Evolutionary conservation across 2,888 invertebrate genomes (phyloP).

Genomic region (Acanthosepion lycidas): DNA sequence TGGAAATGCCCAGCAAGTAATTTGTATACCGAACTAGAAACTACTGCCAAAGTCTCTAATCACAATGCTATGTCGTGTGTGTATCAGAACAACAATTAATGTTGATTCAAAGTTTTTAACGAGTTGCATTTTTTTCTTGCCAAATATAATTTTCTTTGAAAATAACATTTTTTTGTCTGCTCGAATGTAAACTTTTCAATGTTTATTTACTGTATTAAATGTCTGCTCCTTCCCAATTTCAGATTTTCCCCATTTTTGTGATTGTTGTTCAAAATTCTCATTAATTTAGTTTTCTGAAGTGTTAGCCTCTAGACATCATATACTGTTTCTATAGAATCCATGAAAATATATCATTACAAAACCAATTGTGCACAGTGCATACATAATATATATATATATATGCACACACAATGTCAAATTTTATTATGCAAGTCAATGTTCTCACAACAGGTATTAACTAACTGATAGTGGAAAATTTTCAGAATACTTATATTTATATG

Average conservation of each 20-base stretch:
- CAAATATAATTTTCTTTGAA: not conserved
- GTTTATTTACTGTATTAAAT: not conserved
- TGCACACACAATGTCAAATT: not conserved
- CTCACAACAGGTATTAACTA: too few species aligned
- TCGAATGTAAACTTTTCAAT: not conserved
- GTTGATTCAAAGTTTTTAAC: not conserved
- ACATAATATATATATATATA: constrained; percentile 11
- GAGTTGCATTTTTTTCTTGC: not conserved
- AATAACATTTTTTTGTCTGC: constrained; percentile 8
- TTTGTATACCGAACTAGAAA: not conserved
- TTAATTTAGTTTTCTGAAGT: constrained; percentile 33
- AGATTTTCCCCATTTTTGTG: not conserved
- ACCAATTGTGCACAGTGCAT: not conserved
- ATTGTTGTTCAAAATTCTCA: constrained; percentile 33
- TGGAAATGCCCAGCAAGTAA: not conserved
- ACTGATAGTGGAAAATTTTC: too few species aligned
- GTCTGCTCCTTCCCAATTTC: not conserved
- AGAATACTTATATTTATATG: too few species aligned
- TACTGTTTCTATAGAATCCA: constrained; percentile 33
- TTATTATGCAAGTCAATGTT: too few species aligned
- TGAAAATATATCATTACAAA: not conserved
- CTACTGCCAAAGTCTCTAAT: not conserved
- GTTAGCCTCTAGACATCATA: not conserved
- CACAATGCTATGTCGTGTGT: not conserved
- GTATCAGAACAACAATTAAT: not conserved